phyloP scores from a whole-genome alignment of 2,113 vertebrate genomes.

The Neoarius graeffei region DNA sequence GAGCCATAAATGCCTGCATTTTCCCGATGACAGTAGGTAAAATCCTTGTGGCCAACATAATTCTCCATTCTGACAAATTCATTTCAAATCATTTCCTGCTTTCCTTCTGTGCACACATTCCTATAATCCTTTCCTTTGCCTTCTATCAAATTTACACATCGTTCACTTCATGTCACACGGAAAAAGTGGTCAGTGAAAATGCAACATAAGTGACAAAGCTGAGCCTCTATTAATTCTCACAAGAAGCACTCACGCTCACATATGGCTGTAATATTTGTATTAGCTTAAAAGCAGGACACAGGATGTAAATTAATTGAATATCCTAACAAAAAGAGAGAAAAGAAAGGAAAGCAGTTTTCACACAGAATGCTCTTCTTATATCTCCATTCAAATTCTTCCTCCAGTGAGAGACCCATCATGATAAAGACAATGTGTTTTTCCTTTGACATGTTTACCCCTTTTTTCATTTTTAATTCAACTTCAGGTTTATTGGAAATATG shows the following conservation, averaged over 20 bases:
- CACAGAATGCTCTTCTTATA: constrained; percentile 53
- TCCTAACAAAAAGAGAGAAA: constrained; percentile 49
- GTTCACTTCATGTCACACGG: constrained; percentile 56
- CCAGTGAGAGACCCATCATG: constrained; percentile 39
- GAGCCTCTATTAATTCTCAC: constrained; percentile 69
- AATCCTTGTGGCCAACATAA: constrained; percentile 68
- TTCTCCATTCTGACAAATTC: constrained; percentile 67
- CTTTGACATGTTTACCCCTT: constrained; percentile 25
- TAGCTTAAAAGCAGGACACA: constrained; percentile 56
- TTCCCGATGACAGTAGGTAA: constrained; percentile 66
- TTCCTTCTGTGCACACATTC: constrained; percentile 65
- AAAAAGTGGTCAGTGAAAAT: constrained; percentile 60
- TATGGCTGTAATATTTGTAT: constrained; percentile 68
- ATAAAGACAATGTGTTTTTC: constrained; percentile 36
- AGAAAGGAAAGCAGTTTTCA: constrained; percentile 60
- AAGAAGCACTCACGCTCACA: constrained; percentile 54
- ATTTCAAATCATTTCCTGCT: constrained; percentile 64
- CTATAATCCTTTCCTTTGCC: constrained; percentile 55
- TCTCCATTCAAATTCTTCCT: constrained; percentile 34
- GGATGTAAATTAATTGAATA: constrained; percentile 66
- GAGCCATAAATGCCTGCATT: constrained; percentile 57
- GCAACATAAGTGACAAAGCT: constrained; percentile 63
- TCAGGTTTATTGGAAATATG: constrained; percentile 32
- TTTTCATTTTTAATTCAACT: constrained; percentile 41
- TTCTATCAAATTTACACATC: constrained; percentile 75